Percentiles rank a stretch among this genome's conserved stretches.
phyloP scores from a whole-genome alignment of 2,797 vertebrate species.

The Discoglossus pictus region DNA sequence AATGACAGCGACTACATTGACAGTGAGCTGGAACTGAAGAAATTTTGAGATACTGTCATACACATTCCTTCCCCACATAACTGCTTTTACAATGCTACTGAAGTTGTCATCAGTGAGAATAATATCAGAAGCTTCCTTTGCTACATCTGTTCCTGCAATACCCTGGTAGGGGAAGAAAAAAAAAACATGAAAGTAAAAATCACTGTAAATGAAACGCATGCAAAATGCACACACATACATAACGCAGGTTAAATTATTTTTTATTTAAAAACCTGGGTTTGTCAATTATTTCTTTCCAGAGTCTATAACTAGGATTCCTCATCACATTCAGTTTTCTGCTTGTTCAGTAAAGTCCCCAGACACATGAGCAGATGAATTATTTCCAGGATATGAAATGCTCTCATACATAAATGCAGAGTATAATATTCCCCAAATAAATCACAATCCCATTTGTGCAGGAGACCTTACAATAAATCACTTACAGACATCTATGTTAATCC shows the following conservation, averaged over 20 bases:
- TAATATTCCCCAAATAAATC: no score
- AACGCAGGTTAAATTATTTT: no score
- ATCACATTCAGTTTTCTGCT: not conserved
- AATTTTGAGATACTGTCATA: constrained; percentile 99
- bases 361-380: no score
- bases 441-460: no score
- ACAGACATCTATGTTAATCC: no score
- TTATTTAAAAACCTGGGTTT: constrained; percentile 13
- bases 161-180: constrained; percentile 70
- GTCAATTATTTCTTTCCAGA: not conserved
- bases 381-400: no score
- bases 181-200: no score
- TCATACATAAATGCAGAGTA: no score
- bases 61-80: constrained; percentile 99
- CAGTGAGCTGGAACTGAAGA: constrained; percentile 97
- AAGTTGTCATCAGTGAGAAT: constrained; percentile 99
- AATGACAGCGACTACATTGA: constrained; percentile 97
- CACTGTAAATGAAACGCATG: constrained; percentile 4
- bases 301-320: not conserved
- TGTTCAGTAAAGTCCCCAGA: not conserved
- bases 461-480: no score
- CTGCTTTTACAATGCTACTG: constrained; percentile 95
- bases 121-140: constrained; percentile 98
- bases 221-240: no score
- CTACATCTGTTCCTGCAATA: constrained; percentile 95